Evolutionary conservation across 2,797 vertebrate genomes (phyloP).

Genomic region (Sebastes oblongus): DNA sequence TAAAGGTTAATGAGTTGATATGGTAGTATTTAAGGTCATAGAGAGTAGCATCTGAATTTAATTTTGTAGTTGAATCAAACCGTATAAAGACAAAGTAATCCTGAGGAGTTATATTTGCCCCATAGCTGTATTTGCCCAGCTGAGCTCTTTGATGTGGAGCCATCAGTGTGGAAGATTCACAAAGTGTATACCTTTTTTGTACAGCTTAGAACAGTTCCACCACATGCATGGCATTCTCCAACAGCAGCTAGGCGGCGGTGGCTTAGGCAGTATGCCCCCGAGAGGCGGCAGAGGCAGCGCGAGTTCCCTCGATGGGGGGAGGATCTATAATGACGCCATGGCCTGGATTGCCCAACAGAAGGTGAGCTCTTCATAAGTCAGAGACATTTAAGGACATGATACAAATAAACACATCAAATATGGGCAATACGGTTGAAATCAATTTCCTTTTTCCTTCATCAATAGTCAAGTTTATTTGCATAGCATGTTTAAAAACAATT

Average conservation of each 20-base stretch:
- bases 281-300: slow-evolving; percentile 51
- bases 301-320: slow-evolving; percentile 58
- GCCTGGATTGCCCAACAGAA: slow-evolving; percentile 82
- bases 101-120: too few species aligned
- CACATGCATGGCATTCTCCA: slow-evolving; percentile 13
- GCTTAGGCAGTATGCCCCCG: slow-evolving; percentile 3
- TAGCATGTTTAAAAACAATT: too few species aligned
- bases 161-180: background rate
- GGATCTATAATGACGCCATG: slow-evolving; percentile 71
- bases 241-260: slow-evolving; percentile 28
- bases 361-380: slow-evolving; percentile 55
- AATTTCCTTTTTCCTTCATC: background rate
- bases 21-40: background rate
- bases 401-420: background rate
- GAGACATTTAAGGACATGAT: background rate
- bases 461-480: too few species aligned
- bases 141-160: slow-evolving; percentile 4
- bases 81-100: background rate
- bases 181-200: slow-evolving; percentile 6
- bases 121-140: background rate
- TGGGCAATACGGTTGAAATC: background rate
- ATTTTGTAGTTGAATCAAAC: background rate
- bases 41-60: background rate
- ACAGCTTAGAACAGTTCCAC: slow-evolving; percentile 67
- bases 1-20: background rate